Base-by-base conservation (phyloP, 2,113 vertebrate genomes). In the Guaruba guarouba region DNA sequence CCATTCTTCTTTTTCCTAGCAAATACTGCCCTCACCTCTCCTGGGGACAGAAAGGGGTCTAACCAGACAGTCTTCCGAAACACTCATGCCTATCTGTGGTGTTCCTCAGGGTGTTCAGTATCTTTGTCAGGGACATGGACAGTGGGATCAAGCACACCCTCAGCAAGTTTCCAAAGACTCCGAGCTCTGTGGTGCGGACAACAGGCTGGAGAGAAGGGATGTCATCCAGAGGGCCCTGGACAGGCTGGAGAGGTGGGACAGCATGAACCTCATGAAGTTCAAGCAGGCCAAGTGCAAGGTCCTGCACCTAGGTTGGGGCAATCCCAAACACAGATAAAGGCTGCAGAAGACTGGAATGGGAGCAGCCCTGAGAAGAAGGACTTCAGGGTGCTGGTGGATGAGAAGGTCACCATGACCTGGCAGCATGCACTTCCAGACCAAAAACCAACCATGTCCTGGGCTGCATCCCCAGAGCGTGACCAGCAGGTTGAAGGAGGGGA, bases 11-110 rank as follows among this genome's bases (percentile, higher is more conserved):
- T 5, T 8, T n/a, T 35, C 17, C 48, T 7, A 11, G 46, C 17
- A 78, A 75, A 78, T 28, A 2, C 22, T 48, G 18, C 39, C 46
- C 6, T 78, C 23, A 2, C 11, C n/a, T 49, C 57, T 75, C n/a
- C 33, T 1, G 2, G 28, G 28, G 52, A 43, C 33, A 70, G 7
- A 46, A 67, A 19, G 1, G 1, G 9, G 1, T 11, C 51, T 52
- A 82, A 9, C 37, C 10, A 0, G 1, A 8, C 5, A 13, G 33
- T 61, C 33, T 71, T 59, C n/a, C 23, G 6, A 4, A 1, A 31
- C 4, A 2, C 48, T 59, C 57, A 59, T 10, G 13, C 57, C 33
- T 35, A 16, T 35, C 57, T 59, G 57, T 35, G 57, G 57, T 15
- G 33, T 35, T 59, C 57, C 33, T 59, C 33, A 59, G 13, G 33